Conservation (phyloP, 2,113 vertebrate species). For the Hydrolagus affinis region DNA sequence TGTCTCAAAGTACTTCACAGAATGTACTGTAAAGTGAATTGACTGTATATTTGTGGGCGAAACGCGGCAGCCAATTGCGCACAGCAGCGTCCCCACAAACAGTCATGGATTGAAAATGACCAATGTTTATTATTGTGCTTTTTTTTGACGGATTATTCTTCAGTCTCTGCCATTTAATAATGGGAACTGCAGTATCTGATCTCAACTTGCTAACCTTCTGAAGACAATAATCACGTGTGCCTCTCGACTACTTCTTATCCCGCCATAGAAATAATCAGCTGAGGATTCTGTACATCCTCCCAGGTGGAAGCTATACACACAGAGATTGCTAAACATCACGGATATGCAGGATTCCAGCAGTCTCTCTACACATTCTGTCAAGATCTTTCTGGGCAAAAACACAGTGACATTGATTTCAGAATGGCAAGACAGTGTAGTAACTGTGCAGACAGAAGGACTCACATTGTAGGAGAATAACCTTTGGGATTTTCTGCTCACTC, state of each 20-base stretch:
- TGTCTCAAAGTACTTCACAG: too few species aligned
- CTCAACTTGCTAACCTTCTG: conserved; percentile 6
- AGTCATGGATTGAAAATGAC: too few species aligned
- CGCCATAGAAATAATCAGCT: background rate
- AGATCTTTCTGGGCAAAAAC: background rate
- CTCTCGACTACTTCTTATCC: background rate
- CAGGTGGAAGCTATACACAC: background rate
- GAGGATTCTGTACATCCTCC: background rate
- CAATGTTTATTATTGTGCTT: too few species aligned
- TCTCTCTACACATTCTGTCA: background rate
- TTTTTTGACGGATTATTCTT: too few species aligned
- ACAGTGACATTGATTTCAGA: background rate
- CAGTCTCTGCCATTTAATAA: background rate
- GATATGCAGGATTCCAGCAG: background rate
- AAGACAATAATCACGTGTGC: background rate
- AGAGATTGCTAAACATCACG: background rate
- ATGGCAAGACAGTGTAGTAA: background rate
- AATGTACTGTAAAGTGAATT: too few species aligned
- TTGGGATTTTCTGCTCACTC: too few species aligned
- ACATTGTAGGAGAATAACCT: too few species aligned
- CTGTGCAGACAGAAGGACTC: too few species aligned
- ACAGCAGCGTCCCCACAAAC: too few species aligned
- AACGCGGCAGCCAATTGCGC: too few species aligned
- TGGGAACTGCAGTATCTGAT: conserved; percentile 6
- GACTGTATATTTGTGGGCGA: too few species aligned